A percentile compares a stretch with the other conserved stretches of the same genome.
These are phyloP conservation scores for Akabosia matsudoensis DNA, from an alignment of 1,140 invertebrate species.

Conservation along the genomic window DNA sequence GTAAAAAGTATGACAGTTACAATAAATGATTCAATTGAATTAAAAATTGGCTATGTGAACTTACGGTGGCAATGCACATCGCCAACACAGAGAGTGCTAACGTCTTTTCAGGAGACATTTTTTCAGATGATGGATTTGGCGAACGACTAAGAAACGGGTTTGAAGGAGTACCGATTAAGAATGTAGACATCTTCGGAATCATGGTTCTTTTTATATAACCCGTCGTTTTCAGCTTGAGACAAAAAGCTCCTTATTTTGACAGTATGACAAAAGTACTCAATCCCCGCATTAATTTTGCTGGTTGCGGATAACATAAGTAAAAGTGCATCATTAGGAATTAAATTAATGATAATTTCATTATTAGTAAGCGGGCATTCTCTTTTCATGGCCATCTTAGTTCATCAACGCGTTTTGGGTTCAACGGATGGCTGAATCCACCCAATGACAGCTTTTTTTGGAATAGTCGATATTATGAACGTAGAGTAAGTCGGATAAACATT, in stretches of 20 bases:
- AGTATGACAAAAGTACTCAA: too few relatives aligned
- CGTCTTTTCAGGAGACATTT: not conserved
- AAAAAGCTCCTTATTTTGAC: too few relatives aligned
- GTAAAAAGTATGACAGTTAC: too few relatives aligned
- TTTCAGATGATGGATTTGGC: not conserved
- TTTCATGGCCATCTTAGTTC: slow-evolving; percentile 13
- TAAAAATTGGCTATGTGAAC: not conserved
- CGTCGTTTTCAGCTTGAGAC: too few relatives aligned
- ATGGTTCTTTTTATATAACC: too few relatives aligned
- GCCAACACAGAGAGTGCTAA: not conserved
- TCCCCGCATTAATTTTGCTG: not conserved
- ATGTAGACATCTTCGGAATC: too few relatives aligned
- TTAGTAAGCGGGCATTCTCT: slow-evolving; percentile 13
- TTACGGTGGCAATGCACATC: not conserved
- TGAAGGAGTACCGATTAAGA: too few relatives aligned
- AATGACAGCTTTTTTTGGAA: too few relatives aligned
- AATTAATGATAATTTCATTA: slow-evolving; percentile 3
- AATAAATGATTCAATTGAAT: not conserved
- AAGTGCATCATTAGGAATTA: not conserved
- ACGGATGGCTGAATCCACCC: too few relatives aligned
- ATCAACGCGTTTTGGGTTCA: not conserved
- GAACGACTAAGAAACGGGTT: not conserved
- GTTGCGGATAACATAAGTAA: not conserved
- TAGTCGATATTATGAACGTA: too few relatives aligned
- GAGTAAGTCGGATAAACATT: too few relatives aligned